Evolutionary conservation across 1,140 invertebrate genomes (phyloP), one percentile per base, ranked within the genome.

Genomic region (Heterodera carotae): DNA sequence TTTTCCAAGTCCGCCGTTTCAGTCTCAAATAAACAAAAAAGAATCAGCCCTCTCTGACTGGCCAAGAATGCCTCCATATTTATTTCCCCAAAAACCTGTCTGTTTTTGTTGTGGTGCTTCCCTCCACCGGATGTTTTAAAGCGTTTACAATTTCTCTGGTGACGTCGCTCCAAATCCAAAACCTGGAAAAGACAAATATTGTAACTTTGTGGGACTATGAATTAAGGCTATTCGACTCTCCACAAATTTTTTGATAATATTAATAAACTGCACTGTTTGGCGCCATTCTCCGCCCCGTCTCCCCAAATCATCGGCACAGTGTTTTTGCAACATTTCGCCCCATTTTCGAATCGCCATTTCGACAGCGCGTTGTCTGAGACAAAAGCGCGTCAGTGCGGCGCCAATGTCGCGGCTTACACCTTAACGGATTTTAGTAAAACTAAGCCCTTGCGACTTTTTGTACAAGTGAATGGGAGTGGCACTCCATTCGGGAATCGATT

Each of bases 401-500:
- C 81, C 81, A 73, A 82, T 82, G 60, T 82, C 81, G 25, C 81
- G 82, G 34, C 56, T 77, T 4, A 76, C 56, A 48, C 81, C 79
- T 80, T 39, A 7, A 48, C 68, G 18, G 29, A 15, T 18, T 29
- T n/a, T 4, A 68, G 22, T 6, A 43, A 43, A 12, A 12, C 6
- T 6, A 43, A 43, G 39, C 39, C 6, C 39, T 43, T 43, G 6
- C 12, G 39, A 43, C 36, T 12, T n/a, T n/a, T n/a, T n/a, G n/a
- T n/a, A n/a, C n/a, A n/a, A n/a, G n/a, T n/a, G n/a, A n/a, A n/a
- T n/a, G n/a, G n/a, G n/a, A n/a, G n/a, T n/a, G n/a, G n/a, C n/a
- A n/a, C n/a, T n/a, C n/a, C n/a, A n/a, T n/a, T n/a, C n/a, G n/a
- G n/a, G n/a, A n/a, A n/a, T n/a, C n/a, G n/a, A n/a, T n/a, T n/a